Base-by-base conservation (phyloP, 2,797 vertebrate genomes). In the Sebastes oblongus region DNA sequence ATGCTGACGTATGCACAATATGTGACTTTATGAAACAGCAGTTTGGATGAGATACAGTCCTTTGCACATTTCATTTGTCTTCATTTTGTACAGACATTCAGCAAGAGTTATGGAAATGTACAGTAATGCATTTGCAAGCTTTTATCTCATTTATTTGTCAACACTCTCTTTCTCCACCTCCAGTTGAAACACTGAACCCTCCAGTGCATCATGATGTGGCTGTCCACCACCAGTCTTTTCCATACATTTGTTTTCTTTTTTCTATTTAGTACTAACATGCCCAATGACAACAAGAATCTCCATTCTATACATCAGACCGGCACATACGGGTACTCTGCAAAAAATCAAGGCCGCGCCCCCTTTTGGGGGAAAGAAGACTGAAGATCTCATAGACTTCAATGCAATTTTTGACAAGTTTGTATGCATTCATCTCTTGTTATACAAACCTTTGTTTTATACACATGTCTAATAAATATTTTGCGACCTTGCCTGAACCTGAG, bases 1-100 rank as follows among this genome's bases (percentile, higher is more conserved):
- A 85, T 89, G 89, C 83, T 65, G 58, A 74, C 66, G 66, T 89
- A 79, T 89, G 89, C 55, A 20, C 78, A 81, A 82, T 73, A 58
- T 78, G 77, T 84, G 77, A 89, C 74, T 85, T 85, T 80, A 68
- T 66, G 39, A 89, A 80, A 81, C 20, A 64, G 30, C 65, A 7
- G 25, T 87, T 74, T 60, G 66, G 56, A 81, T 85, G 84, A 87
- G 58, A 59, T 64, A 64, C 72, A 72, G 75, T 66, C 52, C 54
- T 85, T 80, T 74, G 61, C 79, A 62, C 66, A 34, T 83, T 80
- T 3, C 54, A 6, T 75, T 73, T 71, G 42, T 75, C 54, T 56
- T 79, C 11, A 56, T 81, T 86, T 87, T 87, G 62, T 81, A 83
- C 77, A 80, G n/a, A 80, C 3, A 30, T 76, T 84, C 75, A 55